Conservation (phyloP, 2,113 vertebrate genomes). For the Macaca nemestrina region DNA sequence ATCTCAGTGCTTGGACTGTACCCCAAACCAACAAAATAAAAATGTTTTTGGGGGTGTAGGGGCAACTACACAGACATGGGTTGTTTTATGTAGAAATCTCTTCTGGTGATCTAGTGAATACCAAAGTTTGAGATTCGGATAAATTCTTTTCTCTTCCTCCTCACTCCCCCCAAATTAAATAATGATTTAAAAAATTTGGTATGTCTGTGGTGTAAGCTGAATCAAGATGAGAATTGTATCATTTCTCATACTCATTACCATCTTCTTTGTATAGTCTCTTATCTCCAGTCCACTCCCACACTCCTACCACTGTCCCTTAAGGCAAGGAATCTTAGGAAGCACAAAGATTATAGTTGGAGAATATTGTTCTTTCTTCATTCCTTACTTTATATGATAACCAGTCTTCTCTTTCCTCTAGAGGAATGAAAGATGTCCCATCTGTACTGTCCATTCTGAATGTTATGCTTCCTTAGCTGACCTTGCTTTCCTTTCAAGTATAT, state of each 20-base stretch:
- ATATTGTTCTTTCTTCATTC: neutral
- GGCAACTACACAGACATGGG: neutral
- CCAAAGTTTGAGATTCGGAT: neutral
- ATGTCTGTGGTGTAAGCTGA: neutral
- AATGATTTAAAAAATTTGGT: neutral
- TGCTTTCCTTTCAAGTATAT: neutral
- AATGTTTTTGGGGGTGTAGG: neutral
- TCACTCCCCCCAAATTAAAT: neutral
- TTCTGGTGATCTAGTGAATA: neutral
- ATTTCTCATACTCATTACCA: neutral
- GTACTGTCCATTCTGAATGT: neutral
- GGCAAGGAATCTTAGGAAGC: neutral
- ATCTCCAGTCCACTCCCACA: neutral
- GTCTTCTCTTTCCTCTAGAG: neutral
- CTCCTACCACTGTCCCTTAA: neutral
- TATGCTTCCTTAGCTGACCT: neutral
- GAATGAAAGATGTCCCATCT: neutral
- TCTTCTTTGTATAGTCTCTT: neutral
- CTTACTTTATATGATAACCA: neutral
- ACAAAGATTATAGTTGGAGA: neutral
- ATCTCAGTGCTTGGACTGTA: neutral
- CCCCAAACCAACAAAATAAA: neutral
- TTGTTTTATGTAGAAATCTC: slow-evolving; percentile 11
- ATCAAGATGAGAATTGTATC: neutral
- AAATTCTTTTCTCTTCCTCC: neutral